Evolutionary conservation across 2,888 invertebrate genomes (phyloP).

Genomic region (Amphipyra berbera): DNA sequence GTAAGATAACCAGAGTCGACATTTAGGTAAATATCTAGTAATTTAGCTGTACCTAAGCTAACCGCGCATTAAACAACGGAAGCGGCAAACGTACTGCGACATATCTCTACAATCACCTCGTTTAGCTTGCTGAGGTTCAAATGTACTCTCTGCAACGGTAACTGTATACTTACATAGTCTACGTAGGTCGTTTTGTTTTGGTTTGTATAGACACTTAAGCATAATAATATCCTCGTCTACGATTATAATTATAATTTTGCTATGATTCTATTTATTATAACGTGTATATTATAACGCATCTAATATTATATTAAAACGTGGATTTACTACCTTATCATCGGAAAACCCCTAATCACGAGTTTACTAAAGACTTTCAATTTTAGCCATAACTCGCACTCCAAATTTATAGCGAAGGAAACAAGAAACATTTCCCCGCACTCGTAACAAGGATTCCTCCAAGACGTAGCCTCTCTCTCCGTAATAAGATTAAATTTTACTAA

Average conservation of each 20-base stretch:
- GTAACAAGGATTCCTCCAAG: slow-evolving; percentile 76
- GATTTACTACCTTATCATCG: background rate
- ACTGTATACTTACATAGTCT: background rate
- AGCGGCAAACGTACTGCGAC: slow-evolving; percentile 27
- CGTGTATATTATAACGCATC: no score
- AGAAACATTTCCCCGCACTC: slow-evolving; percentile 71
- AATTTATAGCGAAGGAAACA: slow-evolving; percentile 62
- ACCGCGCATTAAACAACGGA: slow-evolving; percentile 40
- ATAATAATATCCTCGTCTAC: background rate
- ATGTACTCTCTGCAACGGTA: slow-evolving; percentile 2
- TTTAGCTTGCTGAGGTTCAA: slow-evolving; percentile 21
- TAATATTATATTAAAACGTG: no score
- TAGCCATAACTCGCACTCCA: slow-evolving; percentile 64
- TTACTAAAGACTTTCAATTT: slow-evolving; percentile 44
- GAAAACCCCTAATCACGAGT: background rate
- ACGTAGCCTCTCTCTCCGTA: slow-evolving; percentile 76
- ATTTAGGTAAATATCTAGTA: slow-evolving; percentile 38
- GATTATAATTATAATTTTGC: background rate
- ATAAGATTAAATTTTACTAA: slow-evolving; percentile 87
- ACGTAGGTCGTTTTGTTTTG: background rate
- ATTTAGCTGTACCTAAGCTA: slow-evolving; percentile 39
- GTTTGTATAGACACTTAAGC: background rate
- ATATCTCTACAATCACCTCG: slow-evolving; percentile 29
- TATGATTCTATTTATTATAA: background rate
- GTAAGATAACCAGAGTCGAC: slow-evolving; percentile 9